These are phyloP conservation scores for Arctia plantaginis DNA, from an alignment of 2,888 invertebrate genomes.

Conservation along the genomic window DNA sequence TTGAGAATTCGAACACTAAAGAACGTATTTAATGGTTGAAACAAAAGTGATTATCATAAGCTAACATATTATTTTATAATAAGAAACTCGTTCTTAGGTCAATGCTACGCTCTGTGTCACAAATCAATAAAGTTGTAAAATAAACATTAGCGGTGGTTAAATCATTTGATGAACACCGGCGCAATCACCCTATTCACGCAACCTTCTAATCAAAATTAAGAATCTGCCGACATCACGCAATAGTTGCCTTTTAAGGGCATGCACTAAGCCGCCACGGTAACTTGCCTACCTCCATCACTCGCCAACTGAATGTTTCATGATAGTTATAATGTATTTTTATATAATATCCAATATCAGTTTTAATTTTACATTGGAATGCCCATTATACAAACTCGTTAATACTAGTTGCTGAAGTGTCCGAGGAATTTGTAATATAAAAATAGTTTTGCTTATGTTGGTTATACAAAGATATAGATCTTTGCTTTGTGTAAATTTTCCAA, in stretches of 20 bases:
- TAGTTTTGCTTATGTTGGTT: background rate
- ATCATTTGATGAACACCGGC: constrained; percentile 74
- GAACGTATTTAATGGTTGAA: background rate
- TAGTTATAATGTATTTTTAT: constrained; percentile 78
- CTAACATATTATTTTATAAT: background rate
- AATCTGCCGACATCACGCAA: constrained; percentile 78
- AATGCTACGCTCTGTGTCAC: background rate
- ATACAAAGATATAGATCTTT: background rate
- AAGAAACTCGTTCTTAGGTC: background rate
- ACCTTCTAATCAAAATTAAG: constrained; percentile 77
- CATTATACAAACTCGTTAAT: background rate
- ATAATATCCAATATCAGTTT: constrained; percentile 65
- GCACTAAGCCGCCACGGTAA: constrained; percentile 45
- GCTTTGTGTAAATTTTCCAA: background rate
- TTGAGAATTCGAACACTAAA: background rate
- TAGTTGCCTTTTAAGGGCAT: constrained; percentile 57
- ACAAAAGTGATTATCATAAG: too few relatives aligned
- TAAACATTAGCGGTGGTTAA: constrained; percentile 68
- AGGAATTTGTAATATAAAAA: background rate
- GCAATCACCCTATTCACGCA: constrained; percentile 71
- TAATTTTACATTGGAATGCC: constrained; percentile 58
- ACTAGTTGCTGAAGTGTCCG: background rate
- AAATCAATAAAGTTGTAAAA: constrained; percentile 60
- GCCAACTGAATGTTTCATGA: constrained; percentile 57
- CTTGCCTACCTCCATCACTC: constrained; percentile 42